Evolutionary conservation across 1,140 invertebrate species (phyloP).

Genomic region (Pogonomyrmex californicus): DNA sequence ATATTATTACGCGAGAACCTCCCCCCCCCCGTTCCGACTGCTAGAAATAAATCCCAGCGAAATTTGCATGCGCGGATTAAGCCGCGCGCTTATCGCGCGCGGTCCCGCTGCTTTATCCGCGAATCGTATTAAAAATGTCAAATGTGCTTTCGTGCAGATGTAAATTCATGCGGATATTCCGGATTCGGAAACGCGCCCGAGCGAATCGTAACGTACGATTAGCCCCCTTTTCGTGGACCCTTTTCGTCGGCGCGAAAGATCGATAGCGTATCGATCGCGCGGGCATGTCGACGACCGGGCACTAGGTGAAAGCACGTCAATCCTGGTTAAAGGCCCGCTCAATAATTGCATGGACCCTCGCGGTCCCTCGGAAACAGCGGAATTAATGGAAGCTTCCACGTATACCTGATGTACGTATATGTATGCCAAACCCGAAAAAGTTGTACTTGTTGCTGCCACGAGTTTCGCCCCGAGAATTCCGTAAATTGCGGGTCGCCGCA

Average conservation of each 20-base stretch:
- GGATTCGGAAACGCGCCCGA: slow-evolving; percentile 58
- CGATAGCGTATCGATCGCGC: slow-evolving; percentile 73
- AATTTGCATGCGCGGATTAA: slow-evolving; percentile 43
- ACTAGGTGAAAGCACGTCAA: slow-evolving; percentile 72
- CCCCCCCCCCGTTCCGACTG: background rate
- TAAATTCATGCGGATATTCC: slow-evolving; percentile 19
- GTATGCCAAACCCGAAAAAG: slow-evolving; percentile 45
- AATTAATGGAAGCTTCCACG: slow-evolving; percentile 37
- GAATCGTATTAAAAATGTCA: slow-evolving; percentile 32
- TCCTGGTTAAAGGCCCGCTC: slow-evolving; percentile 53
- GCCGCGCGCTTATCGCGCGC: slow-evolving; percentile 29
- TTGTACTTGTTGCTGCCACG: slow-evolving; percentile 62
- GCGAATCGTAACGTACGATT: slow-evolving; percentile 66
- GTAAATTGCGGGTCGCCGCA: background rate
- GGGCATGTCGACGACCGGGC: slow-evolving; percentile 70
- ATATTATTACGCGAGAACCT: slow-evolving; percentile 16
- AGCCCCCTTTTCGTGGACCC: slow-evolving; percentile 60
- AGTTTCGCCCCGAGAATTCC: background rate
- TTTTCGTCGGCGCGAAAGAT: slow-evolving; percentile 31
- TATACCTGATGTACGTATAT: slow-evolving; percentile 6
- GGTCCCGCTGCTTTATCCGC: background rate
- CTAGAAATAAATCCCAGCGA: slow-evolving; percentile 24
- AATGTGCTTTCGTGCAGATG: background rate
- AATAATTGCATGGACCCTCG: slow-evolving; percentile 17
- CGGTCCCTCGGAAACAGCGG: slow-evolving; percentile 47